Base-by-base conservation (phyloP, 1,140 invertebrate species). In the Ectropis grisescens region DNA sequence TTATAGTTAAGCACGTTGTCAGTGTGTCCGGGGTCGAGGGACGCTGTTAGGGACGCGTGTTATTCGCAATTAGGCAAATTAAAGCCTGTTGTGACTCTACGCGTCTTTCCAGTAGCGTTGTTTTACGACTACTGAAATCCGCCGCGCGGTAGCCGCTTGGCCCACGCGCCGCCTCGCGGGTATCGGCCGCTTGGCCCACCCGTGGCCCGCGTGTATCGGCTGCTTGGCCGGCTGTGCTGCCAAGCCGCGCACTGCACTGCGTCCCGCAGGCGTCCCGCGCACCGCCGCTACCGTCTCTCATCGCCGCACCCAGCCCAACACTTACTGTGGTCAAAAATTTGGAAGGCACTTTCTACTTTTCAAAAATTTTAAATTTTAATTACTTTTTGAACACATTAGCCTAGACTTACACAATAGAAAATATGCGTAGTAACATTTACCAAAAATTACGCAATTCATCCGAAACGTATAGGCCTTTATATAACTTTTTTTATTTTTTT, bases 371-470 rank as follows among this genome's bases (percentile, higher is more conserved):
- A 50, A 55, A 79, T 60, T 71, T 79, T 74, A 60, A 60, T 67
- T 62, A 37, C 35, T 66, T 75, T 80, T 75, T 80, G 75, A 80
- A 80, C 71, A 80, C 75, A 76, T 80, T 80, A 80, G 75, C 75
- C 75, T 80, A 80, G 66, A 76, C 75, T 80, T 80, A 80, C 57
- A 76, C 58, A 80, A 72, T 80, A 80, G 75, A 76, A 76, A 75
- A 80, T 76, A 76, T 76, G 75, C 71, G 75, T 80, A 80, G 60
- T 74, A 80, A 80, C 70, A 80, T 80, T 80, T 80, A 80, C 71
- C 71, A 76, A 80, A 75, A 76, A 58, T 53, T 76, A 79, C 74
- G 75, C 69, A 80, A 71, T 80, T 66, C 61, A 56, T 60, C 58
- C 66, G 69, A 80, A 76, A 80, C 62, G 69, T 74, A 67, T 79